These are phyloP conservation scores for Andrena camellia DNA, from an alignment of 2,888 invertebrate genomes.

Conservation along the genomic window DNA sequence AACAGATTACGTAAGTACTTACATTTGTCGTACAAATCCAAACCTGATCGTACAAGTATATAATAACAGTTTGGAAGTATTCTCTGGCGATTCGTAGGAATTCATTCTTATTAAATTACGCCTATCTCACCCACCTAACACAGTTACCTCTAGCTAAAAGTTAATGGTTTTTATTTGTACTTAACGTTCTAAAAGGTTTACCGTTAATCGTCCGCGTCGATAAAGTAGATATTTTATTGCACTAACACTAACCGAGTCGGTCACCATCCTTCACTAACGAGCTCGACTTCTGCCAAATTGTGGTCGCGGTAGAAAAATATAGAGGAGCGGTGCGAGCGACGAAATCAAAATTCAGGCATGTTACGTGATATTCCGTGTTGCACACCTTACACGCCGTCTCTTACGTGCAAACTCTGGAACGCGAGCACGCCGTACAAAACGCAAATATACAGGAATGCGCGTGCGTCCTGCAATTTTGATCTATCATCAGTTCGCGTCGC, in stretches of 20 bases:
- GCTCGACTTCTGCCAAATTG: slow-evolving; percentile 42
- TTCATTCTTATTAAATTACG: slow-evolving; percentile 51
- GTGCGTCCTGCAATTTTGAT: slow-evolving; percentile 60
- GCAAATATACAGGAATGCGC: slow-evolving; percentile 30
- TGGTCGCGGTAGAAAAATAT: slow-evolving; percentile 71
- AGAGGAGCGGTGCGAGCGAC: slow-evolving; percentile 62
- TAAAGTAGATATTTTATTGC: slow-evolving; percentile 80
- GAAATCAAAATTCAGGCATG: slow-evolving; percentile 63
- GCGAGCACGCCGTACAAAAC: not conserved
- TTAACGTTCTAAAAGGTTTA: slow-evolving; percentile 67
- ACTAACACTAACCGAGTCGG: slow-evolving; percentile 76
- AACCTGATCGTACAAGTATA: slow-evolving; percentile 37
- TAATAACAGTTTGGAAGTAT: slow-evolving; percentile 41
- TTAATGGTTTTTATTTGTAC: slow-evolving; percentile 74
- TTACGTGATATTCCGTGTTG: slow-evolving; percentile 12
- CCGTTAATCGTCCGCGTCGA: slow-evolving; percentile 60
- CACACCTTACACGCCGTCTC: not conserved
- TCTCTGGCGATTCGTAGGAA: slow-evolving; percentile 40
- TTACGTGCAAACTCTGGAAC: not conserved
- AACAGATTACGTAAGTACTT: slow-evolving; percentile 46
- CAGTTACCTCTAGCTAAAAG: slow-evolving; percentile 49
- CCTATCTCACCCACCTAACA: slow-evolving; percentile 23
- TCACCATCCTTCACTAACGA: slow-evolving; percentile 60
- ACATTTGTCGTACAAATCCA: slow-evolving; percentile 40
- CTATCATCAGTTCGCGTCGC: slow-evolving; percentile 36